These are phyloP conservation scores for Galerucella nymphaeae DNA, from an alignment of 2,888 invertebrate species.

Conservation along the genomic window DNA sequence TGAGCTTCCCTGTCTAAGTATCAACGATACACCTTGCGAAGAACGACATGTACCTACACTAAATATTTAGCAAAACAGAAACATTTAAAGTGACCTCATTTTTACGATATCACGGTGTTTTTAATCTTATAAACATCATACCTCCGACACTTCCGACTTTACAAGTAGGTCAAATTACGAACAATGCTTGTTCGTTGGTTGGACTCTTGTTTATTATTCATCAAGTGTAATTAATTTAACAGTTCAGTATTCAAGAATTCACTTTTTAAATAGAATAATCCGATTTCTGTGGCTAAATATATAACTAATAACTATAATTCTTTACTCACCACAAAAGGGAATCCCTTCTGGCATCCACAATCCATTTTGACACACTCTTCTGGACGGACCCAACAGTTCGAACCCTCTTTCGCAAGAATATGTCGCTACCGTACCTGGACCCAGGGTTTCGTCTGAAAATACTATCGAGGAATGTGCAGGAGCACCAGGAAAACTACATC, in stretches of 20 bases:
- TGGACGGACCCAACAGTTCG: constrained; percentile 88
- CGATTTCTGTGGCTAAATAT: not conserved
- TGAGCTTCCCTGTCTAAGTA: not conserved
- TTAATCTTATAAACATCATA: constrained; percentile 33
- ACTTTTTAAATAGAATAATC: constrained; percentile 37
- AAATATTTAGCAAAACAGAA: constrained; percentile 21
- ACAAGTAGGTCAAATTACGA: constrained; percentile 38
- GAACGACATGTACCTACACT: constrained; percentile 1
- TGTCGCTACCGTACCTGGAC: constrained; percentile 77
- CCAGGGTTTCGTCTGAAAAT: constrained; percentile 76
- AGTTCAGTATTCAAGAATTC: constrained; percentile 37
- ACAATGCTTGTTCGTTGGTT: constrained; percentile 36
- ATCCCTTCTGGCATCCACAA: constrained; percentile 91
- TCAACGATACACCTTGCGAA: constrained; percentile 9
- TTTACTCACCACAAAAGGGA: constrained; percentile 90
- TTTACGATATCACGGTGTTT: constrained; percentile 32
- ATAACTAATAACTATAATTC: not conserved
- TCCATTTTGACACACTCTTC: constrained; percentile 81
- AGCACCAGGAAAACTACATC: constrained; percentile 89
- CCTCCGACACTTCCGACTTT: constrained; percentile 34
- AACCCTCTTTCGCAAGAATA: constrained; percentile 91
- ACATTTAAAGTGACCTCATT: constrained; percentile 36
- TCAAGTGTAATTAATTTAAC: constrained; percentile 28
- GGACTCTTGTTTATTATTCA: constrained; percentile 25
- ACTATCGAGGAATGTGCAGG: constrained; percentile 87